Evolutionary conservation across 2,888 invertebrate species (phyloP).

Genomic region (Ecliptopera silaceata): DNA sequence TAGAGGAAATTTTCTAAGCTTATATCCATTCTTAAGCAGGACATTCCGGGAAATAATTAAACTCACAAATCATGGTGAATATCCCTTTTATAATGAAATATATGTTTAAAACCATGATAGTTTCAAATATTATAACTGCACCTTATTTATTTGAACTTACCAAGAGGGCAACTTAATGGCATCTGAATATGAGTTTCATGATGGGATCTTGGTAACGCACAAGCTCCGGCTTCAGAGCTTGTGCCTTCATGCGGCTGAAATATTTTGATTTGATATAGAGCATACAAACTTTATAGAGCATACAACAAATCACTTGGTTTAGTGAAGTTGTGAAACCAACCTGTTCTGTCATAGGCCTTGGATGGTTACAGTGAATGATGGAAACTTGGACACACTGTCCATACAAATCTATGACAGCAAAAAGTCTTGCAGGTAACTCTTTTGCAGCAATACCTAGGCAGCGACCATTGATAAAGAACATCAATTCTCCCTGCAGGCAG

Average conservation of each 20-base stretch:
- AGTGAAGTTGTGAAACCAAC: too few species aligned
- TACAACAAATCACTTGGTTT: neutral
- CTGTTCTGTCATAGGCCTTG: conserved; percentile 63
- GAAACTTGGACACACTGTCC: conserved; percentile 97
- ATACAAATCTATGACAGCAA: conserved; percentile 97
- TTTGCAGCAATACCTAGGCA: conserved; percentile 94
- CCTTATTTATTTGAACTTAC: conserved; percentile 11
- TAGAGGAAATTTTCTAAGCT: too few species aligned
- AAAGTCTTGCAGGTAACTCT: conserved; percentile 89
- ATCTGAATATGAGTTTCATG: conserved; percentile 24
- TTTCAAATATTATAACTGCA: too few species aligned
- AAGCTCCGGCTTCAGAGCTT: conserved; percentile 24
- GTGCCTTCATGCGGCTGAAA: conserved; percentile 21
- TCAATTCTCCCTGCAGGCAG: conserved; percentile 87
- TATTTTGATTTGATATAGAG: neutral
- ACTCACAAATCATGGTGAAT: too few species aligned
- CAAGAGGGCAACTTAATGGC: conserved; percentile 23
- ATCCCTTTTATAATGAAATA: too few species aligned
- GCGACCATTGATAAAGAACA: conserved; percentile 94
- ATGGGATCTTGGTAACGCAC: conserved; percentile 6
- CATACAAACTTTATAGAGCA: neutral
- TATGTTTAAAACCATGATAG: too few species aligned
- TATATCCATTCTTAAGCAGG: too few species aligned
- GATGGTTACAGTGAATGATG: conserved; percentile 56
- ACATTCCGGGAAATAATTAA: too few species aligned